Evolutionary conservation across 1,140 invertebrate species (phyloP).

Genomic region (Thaumatotibia leucotreta): DNA sequence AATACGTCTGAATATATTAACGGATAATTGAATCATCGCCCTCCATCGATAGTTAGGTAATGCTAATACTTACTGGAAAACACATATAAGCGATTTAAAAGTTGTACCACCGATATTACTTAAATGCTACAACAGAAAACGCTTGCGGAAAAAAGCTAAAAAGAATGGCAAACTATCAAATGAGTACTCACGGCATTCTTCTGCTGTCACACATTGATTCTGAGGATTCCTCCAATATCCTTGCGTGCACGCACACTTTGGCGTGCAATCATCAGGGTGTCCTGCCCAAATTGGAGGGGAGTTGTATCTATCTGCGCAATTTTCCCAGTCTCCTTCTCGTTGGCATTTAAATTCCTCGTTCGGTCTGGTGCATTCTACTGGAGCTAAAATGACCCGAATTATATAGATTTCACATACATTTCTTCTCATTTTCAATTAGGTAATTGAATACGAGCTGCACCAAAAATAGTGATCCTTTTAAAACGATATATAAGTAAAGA

Average conservation of each 20-base stretch:
- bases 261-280: neutral
- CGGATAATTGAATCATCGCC: no score
- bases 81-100: no score
- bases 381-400: slow-evolving; percentile 19
- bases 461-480: no score
- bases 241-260: neutral
- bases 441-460: no score
- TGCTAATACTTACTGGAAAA: no score
- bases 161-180: no score
- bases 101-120: no score
- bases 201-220: neutral
- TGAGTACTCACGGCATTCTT: neutral
- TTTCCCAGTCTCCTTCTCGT: slow-evolving; percentile 28
- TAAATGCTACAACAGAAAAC: no score
- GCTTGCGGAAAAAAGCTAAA: no score
- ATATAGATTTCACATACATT: neutral
- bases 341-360: slow-evolving; percentile 36
- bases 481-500: no score
- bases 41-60: no score
- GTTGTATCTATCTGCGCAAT: slow-evolving; percentile 24
- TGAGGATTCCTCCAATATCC: neutral
- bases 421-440: neutral
- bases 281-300: neutral
- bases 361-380: slow-evolving; percentile 35
- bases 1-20: no score